A percentile compares a stretch with the other conserved stretches of the same genome.
Evolutionary conservation across 1,140 invertebrate species (phyloP).

Genomic region (Idris sp.): DNA sequence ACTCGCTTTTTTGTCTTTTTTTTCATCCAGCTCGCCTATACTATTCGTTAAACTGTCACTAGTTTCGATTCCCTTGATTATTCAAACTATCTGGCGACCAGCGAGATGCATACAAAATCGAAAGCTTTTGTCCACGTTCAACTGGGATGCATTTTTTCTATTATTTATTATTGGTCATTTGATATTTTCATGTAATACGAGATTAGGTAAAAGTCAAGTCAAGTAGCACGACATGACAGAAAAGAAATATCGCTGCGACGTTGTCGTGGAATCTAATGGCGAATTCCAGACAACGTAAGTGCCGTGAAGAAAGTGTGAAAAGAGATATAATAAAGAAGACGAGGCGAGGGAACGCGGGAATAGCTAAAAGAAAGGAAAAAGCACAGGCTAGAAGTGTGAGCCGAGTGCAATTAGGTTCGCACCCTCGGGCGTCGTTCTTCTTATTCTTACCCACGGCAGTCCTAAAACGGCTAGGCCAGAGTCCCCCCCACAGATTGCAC

Average conservation of each 20-base stretch:
- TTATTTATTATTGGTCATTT: slow-evolving; percentile 57
- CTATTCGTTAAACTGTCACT: slow-evolving; percentile 1
- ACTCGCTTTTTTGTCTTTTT: neutral
- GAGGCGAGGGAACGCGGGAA: slow-evolving; percentile 32
- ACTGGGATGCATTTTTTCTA: slow-evolving; percentile 6
- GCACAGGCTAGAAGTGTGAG: slow-evolving; percentile 62
- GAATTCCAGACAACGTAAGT: slow-evolving; percentile 56
- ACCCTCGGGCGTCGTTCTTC: slow-evolving; percentile 70
- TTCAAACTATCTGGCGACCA: slow-evolving; percentile 1
- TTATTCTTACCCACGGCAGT: slow-evolving; percentile 63
- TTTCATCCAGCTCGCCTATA: no score
- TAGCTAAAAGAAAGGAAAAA: slow-evolving; percentile 45
- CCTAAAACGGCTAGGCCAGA: slow-evolving; percentile 46
- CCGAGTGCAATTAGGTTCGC: slow-evolving; percentile 72
- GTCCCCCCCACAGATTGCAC: slow-evolving; percentile 57
- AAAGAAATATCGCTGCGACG: slow-evolving; percentile 58
- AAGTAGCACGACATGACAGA: slow-evolving; percentile 56
- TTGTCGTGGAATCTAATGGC: slow-evolving; percentile 62
- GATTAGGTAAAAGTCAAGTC: slow-evolving; percentile 59
- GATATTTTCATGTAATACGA: slow-evolving; percentile 57
- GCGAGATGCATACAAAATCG: slow-evolving; percentile 1
- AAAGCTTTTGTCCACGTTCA: slow-evolving; percentile 16
- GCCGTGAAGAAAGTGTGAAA: slow-evolving; percentile 55
- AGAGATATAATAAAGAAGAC: slow-evolving; percentile 62
- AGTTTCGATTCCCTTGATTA: slow-evolving; percentile 6